These are phyloP conservation scores for Amblyornis subalaris DNA, from an alignment of 2,113 vertebrate genomes.

Conservation along the genomic window DNA sequence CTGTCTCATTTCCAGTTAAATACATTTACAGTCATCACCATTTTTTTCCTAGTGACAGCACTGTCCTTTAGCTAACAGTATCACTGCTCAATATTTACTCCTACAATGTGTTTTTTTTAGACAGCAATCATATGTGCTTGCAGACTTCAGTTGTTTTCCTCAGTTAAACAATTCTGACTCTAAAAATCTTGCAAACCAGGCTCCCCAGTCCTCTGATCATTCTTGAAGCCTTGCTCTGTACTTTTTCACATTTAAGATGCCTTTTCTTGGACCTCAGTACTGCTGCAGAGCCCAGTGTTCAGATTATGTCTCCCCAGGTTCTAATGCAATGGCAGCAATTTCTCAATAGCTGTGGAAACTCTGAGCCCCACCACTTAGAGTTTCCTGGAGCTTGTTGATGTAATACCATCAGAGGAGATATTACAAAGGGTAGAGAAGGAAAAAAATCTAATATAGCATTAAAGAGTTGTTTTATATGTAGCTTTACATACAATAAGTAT, in stretches of 20 bases:
- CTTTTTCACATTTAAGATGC: background rate
- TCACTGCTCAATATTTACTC: conserved; percentile 9
- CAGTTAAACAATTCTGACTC: background rate
- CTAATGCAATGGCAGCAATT: background rate
- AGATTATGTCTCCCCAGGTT: background rate
- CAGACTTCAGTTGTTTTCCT: background rate
- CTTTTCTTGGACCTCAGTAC: background rate
- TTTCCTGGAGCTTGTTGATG: background rate
- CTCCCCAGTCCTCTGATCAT: background rate
- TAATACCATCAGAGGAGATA: background rate
- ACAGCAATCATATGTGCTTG: background rate
- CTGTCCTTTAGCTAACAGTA: conserved; percentile 25
- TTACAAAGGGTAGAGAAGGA: background rate
- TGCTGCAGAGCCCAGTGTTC: background rate
- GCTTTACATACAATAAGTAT: background rate
- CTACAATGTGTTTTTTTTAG: background rate
- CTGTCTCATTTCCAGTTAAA: background rate
- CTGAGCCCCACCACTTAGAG: background rate
- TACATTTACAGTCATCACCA: background rate
- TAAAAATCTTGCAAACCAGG: background rate
- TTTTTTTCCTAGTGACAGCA: background rate
- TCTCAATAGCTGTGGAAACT: background rate
- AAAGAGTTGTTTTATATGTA: background rate
- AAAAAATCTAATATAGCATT: background rate
- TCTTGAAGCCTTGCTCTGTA: background rate